phyloP scores from a whole-genome alignment of 2,888 invertebrate species.

The Scaptomyza parva region DNA sequence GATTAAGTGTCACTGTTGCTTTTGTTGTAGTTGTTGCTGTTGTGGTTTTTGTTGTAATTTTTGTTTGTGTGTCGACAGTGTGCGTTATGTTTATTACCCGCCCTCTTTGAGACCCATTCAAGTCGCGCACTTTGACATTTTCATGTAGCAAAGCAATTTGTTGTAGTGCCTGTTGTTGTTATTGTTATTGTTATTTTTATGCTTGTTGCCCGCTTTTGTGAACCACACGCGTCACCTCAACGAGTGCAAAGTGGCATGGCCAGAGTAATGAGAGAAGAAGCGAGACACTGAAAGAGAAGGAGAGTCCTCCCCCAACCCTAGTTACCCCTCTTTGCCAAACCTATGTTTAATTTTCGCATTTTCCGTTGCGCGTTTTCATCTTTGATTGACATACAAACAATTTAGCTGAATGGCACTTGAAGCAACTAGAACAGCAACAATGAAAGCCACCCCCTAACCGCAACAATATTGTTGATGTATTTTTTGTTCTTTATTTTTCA shows the following conservation, averaged over 20 bases:
- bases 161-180: constrained; percentile 61
- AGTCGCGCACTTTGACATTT: constrained; percentile 66
- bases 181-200: constrained; percentile 39
- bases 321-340: constrained; percentile 17
- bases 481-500: constrained; percentile 31
- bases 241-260: constrained; percentile 68
- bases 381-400: constrained; percentile 82
- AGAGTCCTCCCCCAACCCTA: constrained; percentile 3
- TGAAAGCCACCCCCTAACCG: constrained; percentile 54
- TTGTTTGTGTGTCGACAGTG: constrained; percentile 37
- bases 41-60: constrained; percentile 46
- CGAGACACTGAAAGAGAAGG: too few relatives aligned
- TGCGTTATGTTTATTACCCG: constrained; percentile 65
- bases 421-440: constrained; percentile 62
- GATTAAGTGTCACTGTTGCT: constrained; percentile 42
- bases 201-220: constrained; percentile 49
- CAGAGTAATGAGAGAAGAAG: not conserved
- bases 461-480: constrained; percentile 35
- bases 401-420: constrained; percentile 78
- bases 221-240: constrained; percentile 73
- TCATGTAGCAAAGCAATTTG: constrained; percentile 72
- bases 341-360: constrained; percentile 81
- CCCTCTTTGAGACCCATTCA: constrained; percentile 41
- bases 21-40: constrained; percentile 39
- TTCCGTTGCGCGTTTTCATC: constrained; percentile 77